Base-by-base conservation (phyloP, 2,113 vertebrate genomes). In the Nesoenas mayeri region DNA sequence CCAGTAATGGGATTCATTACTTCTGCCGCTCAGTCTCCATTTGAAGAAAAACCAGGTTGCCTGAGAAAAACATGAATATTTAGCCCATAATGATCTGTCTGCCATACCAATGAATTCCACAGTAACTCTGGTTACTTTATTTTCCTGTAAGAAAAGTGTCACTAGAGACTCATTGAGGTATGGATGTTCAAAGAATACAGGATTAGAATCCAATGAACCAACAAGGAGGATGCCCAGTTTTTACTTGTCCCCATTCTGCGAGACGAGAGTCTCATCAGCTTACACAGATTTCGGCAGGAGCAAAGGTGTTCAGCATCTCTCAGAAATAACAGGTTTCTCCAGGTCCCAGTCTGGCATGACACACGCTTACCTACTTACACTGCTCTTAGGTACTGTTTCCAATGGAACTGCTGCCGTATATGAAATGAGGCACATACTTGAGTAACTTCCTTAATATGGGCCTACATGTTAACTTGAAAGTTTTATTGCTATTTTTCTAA, bases 401-500 rank as follows among this genome's bases (percentile, higher is more conserved):
- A 82, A 2, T 40, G 44, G 61, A 82, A 64, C 65, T 64, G 34
- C 38, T 88, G 58, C 69, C 64, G 51, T 15, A 9, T 3, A 2
- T 47, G 40, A 79, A 82, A 82, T 85, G 5, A 71, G 88, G 44
- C 34, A 87, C 38, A 22, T 16, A 32, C 38, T 73, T 60, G 24
- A 66, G 48, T 34, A 67, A 60, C 48, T 88, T 89, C 34, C 51
- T 91, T 86, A 74, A 24, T 9, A 29, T 42, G 7, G 48, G 47
- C 36, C 65, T 40, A 19, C 10, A 54, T 14, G 11, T 78, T 71
- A 91, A 72, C 31, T 73, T 94, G 32, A 13, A 86, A 72, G 51
- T 85, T 95, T 93, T 84, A 94, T 73, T 95, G 34, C 73, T 78
- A 3, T 51, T 93, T 91, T 90, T 67, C 11, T 48, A 62, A 82